Conservation (phyloP, 2,113 vertebrate species). For the Melanerpes aurifrons region DNA sequence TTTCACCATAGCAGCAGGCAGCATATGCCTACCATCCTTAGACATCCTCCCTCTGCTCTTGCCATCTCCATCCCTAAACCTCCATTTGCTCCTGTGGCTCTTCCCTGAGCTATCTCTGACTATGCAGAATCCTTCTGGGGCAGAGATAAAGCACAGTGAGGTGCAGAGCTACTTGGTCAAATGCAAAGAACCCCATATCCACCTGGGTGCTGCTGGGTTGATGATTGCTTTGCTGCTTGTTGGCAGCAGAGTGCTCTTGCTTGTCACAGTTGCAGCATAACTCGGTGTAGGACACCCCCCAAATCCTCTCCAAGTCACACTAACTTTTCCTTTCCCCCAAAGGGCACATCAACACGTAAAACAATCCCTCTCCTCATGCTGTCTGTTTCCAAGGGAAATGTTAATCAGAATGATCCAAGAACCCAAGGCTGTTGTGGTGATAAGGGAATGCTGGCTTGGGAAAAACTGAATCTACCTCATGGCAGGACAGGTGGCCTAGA, state of each 20-base stretch:
- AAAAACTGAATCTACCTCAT: not conserved
- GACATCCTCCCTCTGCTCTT: not conserved
- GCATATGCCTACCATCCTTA: not conserved
- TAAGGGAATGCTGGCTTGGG: not conserved
- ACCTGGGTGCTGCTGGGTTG: not conserved
- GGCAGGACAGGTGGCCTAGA: not conserved
- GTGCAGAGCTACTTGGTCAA: not conserved
- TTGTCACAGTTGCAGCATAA: rapidly evolving
- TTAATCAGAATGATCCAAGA: not conserved
- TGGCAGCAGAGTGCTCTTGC: not conserved
- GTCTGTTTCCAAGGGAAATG: not conserved
- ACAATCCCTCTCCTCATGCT: not conserved
- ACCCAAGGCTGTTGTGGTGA: not conserved
- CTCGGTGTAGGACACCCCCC: not conserved
- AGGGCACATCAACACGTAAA: not conserved
- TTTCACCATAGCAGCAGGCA: not conserved
- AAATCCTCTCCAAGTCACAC: not conserved
- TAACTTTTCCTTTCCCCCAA: not conserved
- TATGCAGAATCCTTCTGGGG: not conserved
- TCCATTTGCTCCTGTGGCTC: not conserved
- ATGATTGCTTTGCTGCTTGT: not conserved
- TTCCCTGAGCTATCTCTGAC: not conserved
- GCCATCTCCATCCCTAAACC: not conserved
- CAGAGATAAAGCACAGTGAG: not conserved
- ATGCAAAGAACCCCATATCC: not conserved